Evolutionary conservation across 2,888 invertebrate genomes (phyloP).

Genomic region (Serrognathus titanus): DNA sequence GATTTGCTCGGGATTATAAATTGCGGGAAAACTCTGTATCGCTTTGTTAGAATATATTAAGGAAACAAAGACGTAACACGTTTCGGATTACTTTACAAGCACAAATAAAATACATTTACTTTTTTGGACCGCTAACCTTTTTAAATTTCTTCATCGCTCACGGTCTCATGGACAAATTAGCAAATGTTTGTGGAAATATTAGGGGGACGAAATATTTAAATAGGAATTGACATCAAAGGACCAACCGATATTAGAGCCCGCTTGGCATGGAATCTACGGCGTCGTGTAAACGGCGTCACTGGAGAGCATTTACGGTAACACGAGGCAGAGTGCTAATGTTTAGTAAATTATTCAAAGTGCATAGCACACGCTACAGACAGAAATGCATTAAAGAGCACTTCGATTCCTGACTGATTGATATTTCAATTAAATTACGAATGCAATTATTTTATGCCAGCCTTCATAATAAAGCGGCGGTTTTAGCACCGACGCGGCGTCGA

Average conservation of each 20-base stretch:
- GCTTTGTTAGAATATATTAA: conserved; percentile 1
- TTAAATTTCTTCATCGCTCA: no score
- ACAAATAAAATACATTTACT: no score
- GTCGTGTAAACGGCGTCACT: conserved; percentile 36
- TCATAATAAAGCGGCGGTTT: conserved; percentile 24
- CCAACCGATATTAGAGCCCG: conserved; percentile 1
- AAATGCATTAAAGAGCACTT: conserved; percentile 46
- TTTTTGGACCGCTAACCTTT: no score
- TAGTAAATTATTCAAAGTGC: conserved; percentile 47
- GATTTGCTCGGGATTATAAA: conserved; percentile 28
- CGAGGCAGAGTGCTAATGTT: conserved; percentile 45
- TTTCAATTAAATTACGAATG: conserved; percentile 42
- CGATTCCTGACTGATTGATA: conserved; percentile 44
- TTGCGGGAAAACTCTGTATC: background rate
- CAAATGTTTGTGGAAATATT: no score
- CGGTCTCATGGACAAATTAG: no score
- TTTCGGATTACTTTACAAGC: no score
- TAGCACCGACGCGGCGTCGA: background rate
- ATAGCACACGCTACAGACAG: conserved; percentile 34
- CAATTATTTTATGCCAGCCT: conserved; percentile 29
- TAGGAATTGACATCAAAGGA: conserved; percentile 6
- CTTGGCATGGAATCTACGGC: conserved; percentile 6
- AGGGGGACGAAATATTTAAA: background rate
- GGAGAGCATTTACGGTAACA: conserved; percentile 44
- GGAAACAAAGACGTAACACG: background rate